Conservation (phyloP, 2,797 vertebrate species). For the Falco biarmicus region DNA sequence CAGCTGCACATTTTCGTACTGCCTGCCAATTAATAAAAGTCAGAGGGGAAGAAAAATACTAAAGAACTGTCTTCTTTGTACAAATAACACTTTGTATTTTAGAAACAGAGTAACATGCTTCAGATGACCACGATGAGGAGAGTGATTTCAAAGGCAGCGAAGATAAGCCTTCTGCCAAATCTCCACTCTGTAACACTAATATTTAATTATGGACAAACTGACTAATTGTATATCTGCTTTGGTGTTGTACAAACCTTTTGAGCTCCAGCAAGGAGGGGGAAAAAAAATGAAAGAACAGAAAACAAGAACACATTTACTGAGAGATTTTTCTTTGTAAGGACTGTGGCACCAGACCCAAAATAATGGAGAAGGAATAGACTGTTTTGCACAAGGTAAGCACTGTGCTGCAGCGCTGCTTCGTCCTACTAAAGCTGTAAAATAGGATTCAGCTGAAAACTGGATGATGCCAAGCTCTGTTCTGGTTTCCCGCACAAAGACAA, state of each 20-base stretch:
- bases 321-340: background rate
- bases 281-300: too few species aligned
- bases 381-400: background rate
- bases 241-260: background rate
- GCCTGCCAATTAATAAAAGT: background rate
- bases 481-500: background rate
- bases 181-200: fast-evolving
- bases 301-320: background rate
- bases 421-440: background rate
- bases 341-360: too few species aligned
- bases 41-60: background rate
- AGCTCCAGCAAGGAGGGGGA: background rate
- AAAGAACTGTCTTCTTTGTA: background rate
- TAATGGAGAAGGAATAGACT: background rate
- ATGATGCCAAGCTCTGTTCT: background rate
- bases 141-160: background rate
- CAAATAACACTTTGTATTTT: background rate
- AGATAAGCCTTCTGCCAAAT: background rate
- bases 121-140: background rate
- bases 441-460: background rate
- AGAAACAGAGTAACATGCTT: too few species aligned
- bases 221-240: fast-evolving
- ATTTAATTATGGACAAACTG: background rate
- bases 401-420: background rate
- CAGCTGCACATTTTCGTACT: background rate